Evolutionary conservation across 1,140 invertebrate species (phyloP).

Genomic region (Frieseomelitta varia): DNA sequence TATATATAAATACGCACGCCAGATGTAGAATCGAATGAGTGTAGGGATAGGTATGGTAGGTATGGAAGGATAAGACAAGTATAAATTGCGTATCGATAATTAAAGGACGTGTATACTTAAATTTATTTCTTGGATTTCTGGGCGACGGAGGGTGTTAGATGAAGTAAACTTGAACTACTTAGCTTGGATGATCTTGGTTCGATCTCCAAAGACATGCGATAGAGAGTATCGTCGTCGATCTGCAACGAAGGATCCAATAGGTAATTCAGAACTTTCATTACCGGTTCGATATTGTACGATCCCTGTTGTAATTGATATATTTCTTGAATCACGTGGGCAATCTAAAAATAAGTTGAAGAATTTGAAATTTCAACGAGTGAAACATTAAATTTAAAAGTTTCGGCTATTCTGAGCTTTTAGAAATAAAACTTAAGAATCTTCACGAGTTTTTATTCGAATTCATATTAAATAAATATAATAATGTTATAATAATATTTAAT

Average conservation of each 20-base stretch:
- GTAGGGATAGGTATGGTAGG: too few species aligned
- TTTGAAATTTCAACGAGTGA: not conserved
- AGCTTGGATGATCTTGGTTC: constrained; percentile 89
- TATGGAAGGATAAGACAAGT: not conserved
- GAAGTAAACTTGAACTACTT: constrained; percentile 78
- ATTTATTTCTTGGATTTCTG: constrained; percentile 61
- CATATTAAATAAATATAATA: too few species aligned
- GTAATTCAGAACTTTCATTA: constrained; percentile 91
- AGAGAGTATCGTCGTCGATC: constrained; percentile 92
- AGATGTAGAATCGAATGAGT: too few species aligned
- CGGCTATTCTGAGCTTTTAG: too few species aligned
- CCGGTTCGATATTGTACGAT: constrained; percentile 94
- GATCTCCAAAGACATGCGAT: constrained; percentile 91
- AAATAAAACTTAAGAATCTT: too few species aligned
- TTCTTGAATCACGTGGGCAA: constrained; percentile 96
- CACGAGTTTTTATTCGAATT: too few species aligned
- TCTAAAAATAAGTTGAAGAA: constrained; percentile 83
- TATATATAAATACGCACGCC: too few species aligned
- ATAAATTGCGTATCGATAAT: constrained; percentile 8
- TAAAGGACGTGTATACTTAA: not conserved
- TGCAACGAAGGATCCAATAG: constrained; percentile 90
- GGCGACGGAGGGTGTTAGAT: constrained; percentile 65
- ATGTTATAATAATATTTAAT: too few species aligned
- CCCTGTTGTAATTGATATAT: constrained; percentile 96
- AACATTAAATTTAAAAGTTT: not conserved